Conservation (phyloP, 2,113 vertebrate genomes). For the Rana temporaria region DNA sequence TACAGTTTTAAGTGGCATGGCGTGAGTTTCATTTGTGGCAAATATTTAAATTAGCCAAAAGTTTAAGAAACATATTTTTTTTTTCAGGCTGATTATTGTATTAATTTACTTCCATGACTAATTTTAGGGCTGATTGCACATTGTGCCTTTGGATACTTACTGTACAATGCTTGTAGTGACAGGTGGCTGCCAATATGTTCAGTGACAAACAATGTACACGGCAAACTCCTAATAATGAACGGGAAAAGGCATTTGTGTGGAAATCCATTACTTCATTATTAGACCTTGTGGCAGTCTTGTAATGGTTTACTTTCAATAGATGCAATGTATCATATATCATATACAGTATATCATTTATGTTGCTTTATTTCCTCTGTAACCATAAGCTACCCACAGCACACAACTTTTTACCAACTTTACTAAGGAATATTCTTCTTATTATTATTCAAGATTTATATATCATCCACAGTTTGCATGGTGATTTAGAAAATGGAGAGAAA, state of each 20-base stretch:
- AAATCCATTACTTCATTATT: background rate
- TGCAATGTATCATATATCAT: too few relatives aligned
- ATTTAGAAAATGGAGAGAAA: too few relatives aligned
- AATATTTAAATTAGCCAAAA: background rate
- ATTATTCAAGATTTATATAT: too few relatives aligned
- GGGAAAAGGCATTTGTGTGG: background rate
- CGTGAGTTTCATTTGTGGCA: background rate
- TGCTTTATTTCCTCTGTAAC: too few relatives aligned
- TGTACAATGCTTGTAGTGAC: conserved; percentile 20
- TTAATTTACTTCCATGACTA: background rate
- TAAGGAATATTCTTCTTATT: too few relatives aligned
- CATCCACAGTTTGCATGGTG: too few relatives aligned
- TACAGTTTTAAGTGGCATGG: background rate
- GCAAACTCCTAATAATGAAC: background rate
- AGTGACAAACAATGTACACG: conserved; percentile 17
- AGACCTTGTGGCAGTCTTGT: too few relatives aligned
- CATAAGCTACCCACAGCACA: too few relatives aligned
- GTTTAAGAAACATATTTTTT: background rate
- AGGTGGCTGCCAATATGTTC: conserved; percentile 30
- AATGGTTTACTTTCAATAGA: too few relatives aligned
- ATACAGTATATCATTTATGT: too few relatives aligned
- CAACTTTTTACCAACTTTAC: too few relatives aligned
- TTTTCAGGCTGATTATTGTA: background rate
- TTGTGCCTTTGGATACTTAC: conserved; percentile 21
- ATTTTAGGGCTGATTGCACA: background rate